Base-by-base conservation (phyloP, 2,888 invertebrate species). In the Cylloceria caligata region DNA sequence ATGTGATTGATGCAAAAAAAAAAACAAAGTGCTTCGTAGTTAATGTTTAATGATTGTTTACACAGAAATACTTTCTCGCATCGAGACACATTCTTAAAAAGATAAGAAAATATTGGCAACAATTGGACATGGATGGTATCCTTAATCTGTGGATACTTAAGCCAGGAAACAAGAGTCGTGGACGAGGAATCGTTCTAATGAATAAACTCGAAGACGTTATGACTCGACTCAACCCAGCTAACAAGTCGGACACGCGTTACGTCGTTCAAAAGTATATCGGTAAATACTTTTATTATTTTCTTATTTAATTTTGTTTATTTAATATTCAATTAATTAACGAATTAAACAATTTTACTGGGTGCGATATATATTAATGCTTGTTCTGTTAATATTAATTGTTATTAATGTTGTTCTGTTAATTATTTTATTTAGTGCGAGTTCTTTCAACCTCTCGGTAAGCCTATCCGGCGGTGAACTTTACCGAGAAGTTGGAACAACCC, bases 191-290 rank as follows among this genome's bases (percentile, higher is more conserved):
- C 84, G 96, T 96, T 62, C 94, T 98, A 65, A 96, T 97, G 94
- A 97, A 97, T 91, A 96, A 96, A 88, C 94, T 98, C 34, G 97
- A 97, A 87, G 97, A 98, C 88, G 98, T 99, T 74, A 93, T 97
- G 85, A 95, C 95, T 30, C 94, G 96, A 71, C 94, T 96, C n/a
- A 93, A 90, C 73, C 91, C 91, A 0, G 86, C 88, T n/a, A 90
- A 89, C 68, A 93, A 92, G 81, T 86, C 89, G 34, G 96, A 96
- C 90, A 94, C 96, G 89, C 95, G 97, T 94, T 98, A 96, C 92
- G 98, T 99, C 65, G 97, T 98, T 11, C 98, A 99, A 92, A 99
- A 99, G 93, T 99, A 99, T 92, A 98, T 99, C 88, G 98, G 98
- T 98, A 94, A 93, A 68, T 68, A 24, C 36, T 55, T 21, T n/a